A percentile compares a stretch with the other conserved stretches of the same genome.
phyloP scores from a whole-genome alignment of 1,140 invertebrate genomes.

The Polyergus mexicanus region DNA sequence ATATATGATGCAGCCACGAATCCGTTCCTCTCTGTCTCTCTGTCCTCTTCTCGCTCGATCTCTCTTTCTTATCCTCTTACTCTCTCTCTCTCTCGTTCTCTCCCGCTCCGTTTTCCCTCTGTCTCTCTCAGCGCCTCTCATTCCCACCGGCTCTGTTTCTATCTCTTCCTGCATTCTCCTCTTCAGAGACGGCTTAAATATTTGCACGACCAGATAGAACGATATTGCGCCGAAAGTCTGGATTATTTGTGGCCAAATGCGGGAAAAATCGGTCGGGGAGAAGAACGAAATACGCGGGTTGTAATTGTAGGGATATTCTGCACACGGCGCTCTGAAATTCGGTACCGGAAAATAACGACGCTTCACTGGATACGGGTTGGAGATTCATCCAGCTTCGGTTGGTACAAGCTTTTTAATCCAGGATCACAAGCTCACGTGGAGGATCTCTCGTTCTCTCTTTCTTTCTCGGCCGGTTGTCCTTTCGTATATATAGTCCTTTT shows the following conservation, averaged over 20 bases:
- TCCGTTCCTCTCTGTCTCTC: conserved; percentile 25
- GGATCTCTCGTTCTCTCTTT: conserved; percentile 22
- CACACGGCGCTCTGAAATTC: conserved; percentile 33
- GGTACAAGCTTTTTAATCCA: conserved; percentile 60
- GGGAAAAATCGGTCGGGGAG: conserved; percentile 38
- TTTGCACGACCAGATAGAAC: conserved; percentile 72
- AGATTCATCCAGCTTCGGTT: conserved; percentile 10
- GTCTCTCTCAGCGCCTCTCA: conserved; percentile 35
- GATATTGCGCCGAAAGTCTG: conserved; percentile 70
- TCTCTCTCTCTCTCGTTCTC: conserved; percentile 53
- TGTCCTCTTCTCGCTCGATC: conserved; percentile 34
- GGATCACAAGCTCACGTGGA: conserved; percentile 40
- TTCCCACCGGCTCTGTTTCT: conserved; percentile 52
- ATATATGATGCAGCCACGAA: conserved; percentile 77
- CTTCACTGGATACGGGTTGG: conserved; percentile 8
- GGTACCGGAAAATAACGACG: conserved; percentile 33
- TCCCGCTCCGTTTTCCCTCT: not conserved
- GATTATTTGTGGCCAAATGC: conserved; percentile 60
- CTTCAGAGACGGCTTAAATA: conserved; percentile 72
- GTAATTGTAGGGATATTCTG: conserved; percentile 49
- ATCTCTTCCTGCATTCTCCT: conserved; percentile 63
- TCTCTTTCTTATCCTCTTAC: not conserved
- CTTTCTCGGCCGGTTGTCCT: not conserved
- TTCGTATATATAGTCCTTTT: conserved; percentile 11
- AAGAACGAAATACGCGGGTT: conserved; percentile 11